phyloP scores from a whole-genome alignment of 1,140 invertebrate species.

The Aculops lycopersici region DNA sequence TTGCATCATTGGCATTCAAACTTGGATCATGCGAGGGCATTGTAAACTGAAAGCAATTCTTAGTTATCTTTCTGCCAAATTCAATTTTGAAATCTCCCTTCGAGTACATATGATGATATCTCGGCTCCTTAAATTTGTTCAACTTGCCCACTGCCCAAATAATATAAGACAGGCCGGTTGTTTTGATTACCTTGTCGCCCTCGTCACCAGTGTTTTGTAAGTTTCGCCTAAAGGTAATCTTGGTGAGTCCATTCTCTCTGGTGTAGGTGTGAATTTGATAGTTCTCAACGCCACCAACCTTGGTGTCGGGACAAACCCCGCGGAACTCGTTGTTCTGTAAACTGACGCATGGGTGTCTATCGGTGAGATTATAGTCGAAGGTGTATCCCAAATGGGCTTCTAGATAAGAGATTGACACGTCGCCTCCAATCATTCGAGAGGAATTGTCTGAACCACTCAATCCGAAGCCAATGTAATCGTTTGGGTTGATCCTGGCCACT shows the following conservation, averaged over 20 bases:
- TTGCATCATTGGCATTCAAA: not conserved
- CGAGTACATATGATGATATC: slow-evolving; percentile 46
- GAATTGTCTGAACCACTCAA: slow-evolving; percentile 33
- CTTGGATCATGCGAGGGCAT: not conserved
- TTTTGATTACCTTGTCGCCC: slow-evolving; percentile 37
- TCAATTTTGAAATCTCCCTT: slow-evolving; percentile 30
- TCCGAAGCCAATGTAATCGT: slow-evolving; percentile 61
- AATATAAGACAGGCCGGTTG: slow-evolving; percentile 28
- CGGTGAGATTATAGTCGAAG: slow-evolving; percentile 50
- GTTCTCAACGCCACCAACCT: slow-evolving; percentile 45
- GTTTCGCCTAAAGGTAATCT: slow-evolving; percentile 35
- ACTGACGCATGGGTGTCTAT: slow-evolving; percentile 29
- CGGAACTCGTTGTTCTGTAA: slow-evolving; percentile 21
- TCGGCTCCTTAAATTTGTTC: slow-evolving; percentile 39
- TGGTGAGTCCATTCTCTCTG: slow-evolving; percentile 40
- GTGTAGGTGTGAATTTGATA: slow-evolving; percentile 33
- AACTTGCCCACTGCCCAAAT: slow-evolving; percentile 54
- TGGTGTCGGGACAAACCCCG: slow-evolving; percentile 50
- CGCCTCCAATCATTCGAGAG: slow-evolving; percentile 30
- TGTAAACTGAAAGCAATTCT: slow-evolving; percentile 15
- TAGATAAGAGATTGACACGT: slow-evolving; percentile 45
- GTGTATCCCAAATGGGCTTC: slow-evolving; percentile 31
- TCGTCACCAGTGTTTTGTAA: slow-evolving; percentile 29
- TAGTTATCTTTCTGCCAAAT: slow-evolving; percentile 21
- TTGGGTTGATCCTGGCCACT: slow-evolving; percentile 20